phyloP scores from a whole-genome alignment of 2,888 invertebrate species.

The Congeria kusceri region DNA sequence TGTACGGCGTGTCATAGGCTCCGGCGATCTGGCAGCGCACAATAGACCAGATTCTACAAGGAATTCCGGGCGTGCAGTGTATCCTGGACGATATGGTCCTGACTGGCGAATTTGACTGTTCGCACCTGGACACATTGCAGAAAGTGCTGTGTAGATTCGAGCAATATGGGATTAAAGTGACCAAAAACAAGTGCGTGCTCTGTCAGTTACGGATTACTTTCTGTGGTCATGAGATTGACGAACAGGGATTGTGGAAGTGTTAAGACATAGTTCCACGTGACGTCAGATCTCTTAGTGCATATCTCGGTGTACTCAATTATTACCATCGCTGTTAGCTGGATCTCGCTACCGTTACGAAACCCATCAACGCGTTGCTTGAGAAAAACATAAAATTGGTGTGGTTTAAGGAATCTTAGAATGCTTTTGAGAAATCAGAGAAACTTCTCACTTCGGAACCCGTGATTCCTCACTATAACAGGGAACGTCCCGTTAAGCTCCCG shows the following conservation, averaged over 20 bases:
- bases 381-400: not conserved
- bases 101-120: conserved; percentile 19
- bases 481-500: conserved; percentile 74
- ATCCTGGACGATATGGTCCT: conserved; percentile 34
- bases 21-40: conserved; percentile 64
- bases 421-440: conserved; percentile 54
- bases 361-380: conserved; percentile 26
- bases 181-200: conserved; percentile 34
- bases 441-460: conserved; percentile 61
- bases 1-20: conserved; percentile 62
- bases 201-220: conserved; percentile 13
- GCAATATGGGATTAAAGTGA: conserved; percentile 23
- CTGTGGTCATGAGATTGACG: conserved; percentile 41
- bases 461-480: conserved; percentile 79
- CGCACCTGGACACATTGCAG: conserved; percentile 20
- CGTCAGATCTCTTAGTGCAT: conserved; percentile 25
- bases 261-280: conserved; percentile 17
- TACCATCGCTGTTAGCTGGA: conserved; percentile 11
- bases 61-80: conserved; percentile 47
- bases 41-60: conserved; percentile 69
- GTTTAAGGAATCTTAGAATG: conserved; percentile 3
- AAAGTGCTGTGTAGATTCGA: conserved; percentile 16
- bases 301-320: conserved; percentile 29
- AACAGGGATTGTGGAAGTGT: conserved; percentile 11
- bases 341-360: conserved; percentile 22